Base-by-base conservation (phyloP, 1,140 invertebrate genomes). In the Limonius californicus region DNA sequence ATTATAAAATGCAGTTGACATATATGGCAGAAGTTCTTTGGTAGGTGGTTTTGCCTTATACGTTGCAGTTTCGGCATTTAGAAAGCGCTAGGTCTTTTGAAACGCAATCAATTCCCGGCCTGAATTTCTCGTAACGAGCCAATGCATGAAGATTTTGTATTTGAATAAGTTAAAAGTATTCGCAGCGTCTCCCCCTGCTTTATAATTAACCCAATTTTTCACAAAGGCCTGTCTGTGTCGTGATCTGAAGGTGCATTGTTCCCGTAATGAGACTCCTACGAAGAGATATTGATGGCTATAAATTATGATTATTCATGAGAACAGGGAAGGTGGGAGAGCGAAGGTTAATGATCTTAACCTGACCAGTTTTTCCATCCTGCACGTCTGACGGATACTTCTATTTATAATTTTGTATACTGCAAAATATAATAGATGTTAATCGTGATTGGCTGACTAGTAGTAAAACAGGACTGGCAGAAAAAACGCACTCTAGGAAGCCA, bases 221-320 rank as follows among this genome's bases (percentile, higher is more conserved):
- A 14, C 35, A 14, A 39, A 39, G 35, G n/a, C 3, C 8, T 12
- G 35, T 39, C 35, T 39, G n/a, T 39, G 35, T 53, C 21, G 16
- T 53, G 47, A 20, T 53, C 18, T 7, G 9, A 53, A 35, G 18
- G 20, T 55, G 54, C 54, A 55, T 30, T 35, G 54, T 14, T 59
- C 43, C 21, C 43, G 43, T 27, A 21, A n/a, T 30, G 18, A 58
- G 30, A 58, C 35, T 21, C 42, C 56, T 21, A 39, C 56, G 15
- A 20, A 23, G 12, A 7, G 19, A 50, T 55, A 61, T 61, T 62
- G 61, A 58, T 58, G 54, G 54, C 56, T 54, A 65, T 65, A 62
- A 65, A 57, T 65, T 61, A 61, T 58, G 54, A 62, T 62, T 65
- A 65, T 65, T 65, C 35, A 59, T 53, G 45, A 59, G 30, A 53